A percentile compares a stretch with the other conserved stretches of the same genome.
phyloP scores from a whole-genome alignment of 2,113 vertebrate species.

The Corythornis madagascariensis region DNA sequence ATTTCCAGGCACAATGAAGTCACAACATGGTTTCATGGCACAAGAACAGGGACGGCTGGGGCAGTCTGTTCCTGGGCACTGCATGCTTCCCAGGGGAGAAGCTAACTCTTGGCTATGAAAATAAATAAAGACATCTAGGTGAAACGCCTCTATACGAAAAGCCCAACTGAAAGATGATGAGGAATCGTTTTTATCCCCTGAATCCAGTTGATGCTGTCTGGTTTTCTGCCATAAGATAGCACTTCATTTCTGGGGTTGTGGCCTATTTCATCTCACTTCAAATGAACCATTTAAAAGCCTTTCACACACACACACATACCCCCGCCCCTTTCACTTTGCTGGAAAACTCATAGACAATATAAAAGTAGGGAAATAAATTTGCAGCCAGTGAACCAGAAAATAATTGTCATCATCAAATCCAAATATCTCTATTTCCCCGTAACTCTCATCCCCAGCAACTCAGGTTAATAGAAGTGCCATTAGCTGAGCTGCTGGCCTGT shows the following conservation, averaged over 20 bases:
- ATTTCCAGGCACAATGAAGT: neutral
- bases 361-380: conserved; percentile 11
- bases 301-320: too few species aligned
- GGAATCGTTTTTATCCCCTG: neutral
- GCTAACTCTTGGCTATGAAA: neutral
- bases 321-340: neutral
- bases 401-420: neutral
- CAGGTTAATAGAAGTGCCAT: neutral
- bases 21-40: neutral
- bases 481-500: neutral
- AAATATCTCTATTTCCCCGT: neutral
- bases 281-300: conserved; percentile 9
- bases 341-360: neutral
- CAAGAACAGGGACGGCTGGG: neutral
- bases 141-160: neutral
- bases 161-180: neutral
- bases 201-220: neutral
- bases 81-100: neutral
- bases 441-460: neutral
- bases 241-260: neutral
- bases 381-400: neutral
- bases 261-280: neutral
- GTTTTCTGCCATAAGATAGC: neutral
- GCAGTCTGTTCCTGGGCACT: neutral
- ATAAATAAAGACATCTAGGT: neutral